Evolutionary conservation across 2,888 invertebrate species (phyloP).

Genomic region (Chrysotoxum bicinctum): DNA sequence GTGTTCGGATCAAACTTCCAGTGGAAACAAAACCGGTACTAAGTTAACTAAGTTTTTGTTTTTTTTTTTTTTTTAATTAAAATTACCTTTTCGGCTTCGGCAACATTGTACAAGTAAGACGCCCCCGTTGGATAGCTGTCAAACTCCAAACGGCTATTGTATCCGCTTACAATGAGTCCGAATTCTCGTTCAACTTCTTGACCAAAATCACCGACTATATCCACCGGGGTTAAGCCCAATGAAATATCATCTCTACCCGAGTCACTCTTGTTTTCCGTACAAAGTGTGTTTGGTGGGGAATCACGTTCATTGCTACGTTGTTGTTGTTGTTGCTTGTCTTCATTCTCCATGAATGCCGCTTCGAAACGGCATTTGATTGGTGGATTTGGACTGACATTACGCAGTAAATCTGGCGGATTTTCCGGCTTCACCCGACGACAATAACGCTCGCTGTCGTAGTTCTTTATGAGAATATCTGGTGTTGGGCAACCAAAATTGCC

Average conservation of each 20-base stretch:
- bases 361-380: conserved; percentile 58
- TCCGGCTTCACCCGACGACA: conserved; percentile 72
- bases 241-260: conserved; percentile 75
- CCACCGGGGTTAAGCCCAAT: conserved; percentile 77
- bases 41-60: no score
- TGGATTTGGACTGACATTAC: conserved; percentile 76
- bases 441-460: conserved; percentile 72
- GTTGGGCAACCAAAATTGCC: conserved; percentile 75
- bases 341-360: conserved; percentile 38
- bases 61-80: no score
- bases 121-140: conserved; percentile 59
- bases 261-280: conserved; percentile 57
- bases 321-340: conserved; percentile 34
- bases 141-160: conserved; percentile 74
- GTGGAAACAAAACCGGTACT: no score
- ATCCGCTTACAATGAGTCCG: conserved; percentile 79
- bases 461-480: conserved; percentile 79
- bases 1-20: no score
- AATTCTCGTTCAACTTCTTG: conserved; percentile 80
- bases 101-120: conserved; percentile 65
- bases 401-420: conserved; percentile 78
- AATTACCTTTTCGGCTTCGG: conserved; percentile 65
- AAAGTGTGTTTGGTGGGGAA: conserved; percentile 61
- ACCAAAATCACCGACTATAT: conserved; percentile 80
- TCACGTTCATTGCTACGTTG: conserved; percentile 49